Evolutionary conservation across 2,113 vertebrate species (phyloP).

Genomic region (Carassius auratus): DNA sequence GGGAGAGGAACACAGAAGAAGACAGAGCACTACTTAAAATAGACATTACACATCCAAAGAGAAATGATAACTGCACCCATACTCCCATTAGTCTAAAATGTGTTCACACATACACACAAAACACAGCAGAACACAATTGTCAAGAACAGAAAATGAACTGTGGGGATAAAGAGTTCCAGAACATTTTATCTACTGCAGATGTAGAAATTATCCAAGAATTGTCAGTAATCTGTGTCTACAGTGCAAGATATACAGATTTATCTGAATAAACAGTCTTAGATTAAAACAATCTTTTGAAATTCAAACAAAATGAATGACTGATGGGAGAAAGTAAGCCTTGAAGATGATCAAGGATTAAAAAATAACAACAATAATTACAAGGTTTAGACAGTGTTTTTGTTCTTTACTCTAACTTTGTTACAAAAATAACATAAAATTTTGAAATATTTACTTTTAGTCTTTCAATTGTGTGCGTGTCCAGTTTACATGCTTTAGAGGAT

Average conservation of each 20-base stretch:
- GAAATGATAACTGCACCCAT: constrained; percentile 61
- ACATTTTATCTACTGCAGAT: constrained; percentile 24
- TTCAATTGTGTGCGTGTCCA: background rate
- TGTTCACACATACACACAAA: constrained; percentile 35
- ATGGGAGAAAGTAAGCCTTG: background rate
- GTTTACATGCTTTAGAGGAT: constrained; percentile 12
- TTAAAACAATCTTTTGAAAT: constrained; percentile 2
- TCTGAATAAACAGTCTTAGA: constrained; percentile 9
- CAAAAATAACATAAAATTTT: background rate
- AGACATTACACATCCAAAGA: constrained; percentile 59
- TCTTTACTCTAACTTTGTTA: background rate
- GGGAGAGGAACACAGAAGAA: background rate
- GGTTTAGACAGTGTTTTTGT: background rate
- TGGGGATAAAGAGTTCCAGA: background rate
- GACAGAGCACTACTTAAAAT: constrained; percentile 21
- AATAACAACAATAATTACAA: background rate
- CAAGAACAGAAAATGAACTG: background rate
- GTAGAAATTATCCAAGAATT: background rate
- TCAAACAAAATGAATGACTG: constrained; percentile 1
- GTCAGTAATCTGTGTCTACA: background rate
- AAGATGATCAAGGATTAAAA: background rate
- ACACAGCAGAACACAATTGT: background rate
- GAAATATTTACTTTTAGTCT: background rate
- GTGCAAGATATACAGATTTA: background rate
- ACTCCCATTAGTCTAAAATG: constrained; percentile 55